phyloP scores from a whole-genome alignment of 2,113 vertebrate genomes.

The Falco punctatus region DNA sequence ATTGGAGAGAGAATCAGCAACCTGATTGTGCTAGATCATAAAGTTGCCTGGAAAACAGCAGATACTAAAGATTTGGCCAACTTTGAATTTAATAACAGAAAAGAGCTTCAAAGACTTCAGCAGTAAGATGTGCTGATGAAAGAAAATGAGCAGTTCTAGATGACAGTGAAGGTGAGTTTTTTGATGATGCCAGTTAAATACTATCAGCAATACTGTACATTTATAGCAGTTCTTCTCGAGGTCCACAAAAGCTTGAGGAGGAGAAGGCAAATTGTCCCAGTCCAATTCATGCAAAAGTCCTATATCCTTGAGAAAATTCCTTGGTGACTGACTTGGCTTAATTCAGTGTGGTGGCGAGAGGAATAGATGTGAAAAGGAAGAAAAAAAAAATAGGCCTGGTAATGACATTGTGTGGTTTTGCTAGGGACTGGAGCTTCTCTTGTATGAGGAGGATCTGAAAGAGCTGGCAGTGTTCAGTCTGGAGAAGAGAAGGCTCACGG shows the following conservation, averaged over 20 bases:
- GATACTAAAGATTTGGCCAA: background rate
- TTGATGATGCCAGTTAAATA: background rate
- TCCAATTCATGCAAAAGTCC: background rate
- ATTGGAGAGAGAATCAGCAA: background rate
- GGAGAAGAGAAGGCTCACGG: background rate
- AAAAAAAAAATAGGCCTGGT: background rate
- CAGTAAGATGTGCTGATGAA: background rate
- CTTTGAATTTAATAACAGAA: background rate
- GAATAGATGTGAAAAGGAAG: background rate
- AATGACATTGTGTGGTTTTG: background rate
- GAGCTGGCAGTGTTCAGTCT: background rate
- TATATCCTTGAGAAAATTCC: background rate
- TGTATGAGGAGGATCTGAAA: background rate
- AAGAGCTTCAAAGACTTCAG: background rate
- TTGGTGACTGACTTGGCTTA: background rate
- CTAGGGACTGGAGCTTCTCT: background rate
- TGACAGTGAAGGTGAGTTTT: background rate
- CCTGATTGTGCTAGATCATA: background rate
- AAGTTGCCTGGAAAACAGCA: background rate
- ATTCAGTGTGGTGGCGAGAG: background rate
- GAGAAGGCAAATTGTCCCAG: background rate
- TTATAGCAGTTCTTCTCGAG: background rate
- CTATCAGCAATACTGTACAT: background rate
- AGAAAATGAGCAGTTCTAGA: background rate
- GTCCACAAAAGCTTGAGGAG: background rate